These are phyloP conservation scores for Nezara viridula DNA, from an alignment of 2,888 invertebrate species.

Conservation along the genomic window DNA sequence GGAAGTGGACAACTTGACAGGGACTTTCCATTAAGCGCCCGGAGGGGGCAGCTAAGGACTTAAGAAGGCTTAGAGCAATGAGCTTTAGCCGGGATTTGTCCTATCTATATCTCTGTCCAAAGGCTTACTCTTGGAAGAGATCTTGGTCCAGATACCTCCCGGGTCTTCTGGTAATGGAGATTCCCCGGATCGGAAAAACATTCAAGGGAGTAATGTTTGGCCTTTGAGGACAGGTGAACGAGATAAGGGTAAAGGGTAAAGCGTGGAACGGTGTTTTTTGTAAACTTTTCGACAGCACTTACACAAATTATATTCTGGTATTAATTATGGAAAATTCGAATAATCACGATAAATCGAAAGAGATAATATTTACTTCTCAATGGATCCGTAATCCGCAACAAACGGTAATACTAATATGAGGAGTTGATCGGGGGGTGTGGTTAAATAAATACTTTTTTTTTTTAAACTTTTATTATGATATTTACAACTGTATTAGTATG, in stretches of 20 bases:
- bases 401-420: too few relatives aligned
- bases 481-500: too few relatives aligned
- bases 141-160: neutral
- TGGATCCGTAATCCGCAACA: too few relatives aligned
- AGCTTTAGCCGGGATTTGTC: neutral
- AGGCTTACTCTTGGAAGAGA: neutral
- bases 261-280: too few relatives aligned
- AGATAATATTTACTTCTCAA: too few relatives aligned
- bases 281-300: too few relatives aligned
- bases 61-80: conserved; percentile 40
- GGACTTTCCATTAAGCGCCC: conserved; percentile 8
- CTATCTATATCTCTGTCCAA: neutral
- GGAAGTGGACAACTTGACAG: conserved; percentile 36
- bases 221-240: neutral
- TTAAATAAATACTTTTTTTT: too few relatives aligned
- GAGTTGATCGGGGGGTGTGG: too few relatives aligned
- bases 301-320: too few relatives aligned
- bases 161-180: neutral
- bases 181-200: neutral
- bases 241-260: neutral
- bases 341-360: too few relatives aligned
- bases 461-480: too few relatives aligned
- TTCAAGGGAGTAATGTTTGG: neutral
- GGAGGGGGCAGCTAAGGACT: conserved; percentile 9
- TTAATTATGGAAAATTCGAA: too few relatives aligned